Conservation (phyloP, 2,113 vertebrate species). For the Rhegmatorhina hoffmannsi region DNA sequence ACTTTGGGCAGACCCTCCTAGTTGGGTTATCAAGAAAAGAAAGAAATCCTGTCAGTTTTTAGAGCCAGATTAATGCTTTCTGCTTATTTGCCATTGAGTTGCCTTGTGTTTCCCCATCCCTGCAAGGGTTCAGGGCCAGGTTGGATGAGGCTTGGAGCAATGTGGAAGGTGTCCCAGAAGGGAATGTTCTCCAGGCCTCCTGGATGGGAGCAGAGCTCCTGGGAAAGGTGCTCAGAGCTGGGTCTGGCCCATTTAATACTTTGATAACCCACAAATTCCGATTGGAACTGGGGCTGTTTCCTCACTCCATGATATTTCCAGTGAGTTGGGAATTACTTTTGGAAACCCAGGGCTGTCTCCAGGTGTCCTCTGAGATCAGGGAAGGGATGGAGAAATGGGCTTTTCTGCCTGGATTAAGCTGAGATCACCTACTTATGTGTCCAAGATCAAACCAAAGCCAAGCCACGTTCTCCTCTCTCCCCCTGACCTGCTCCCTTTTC, state of each 20-base stretch:
- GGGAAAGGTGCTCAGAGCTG: background rate
- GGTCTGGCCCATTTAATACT: background rate
- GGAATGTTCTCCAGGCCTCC: background rate
- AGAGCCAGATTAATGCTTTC: background rate
- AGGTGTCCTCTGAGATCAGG: background rate
- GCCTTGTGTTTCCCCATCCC: background rate
- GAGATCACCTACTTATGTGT: too few species aligned
- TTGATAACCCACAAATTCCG: background rate
- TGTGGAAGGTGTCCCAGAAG: background rate
- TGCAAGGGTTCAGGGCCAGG: background rate
- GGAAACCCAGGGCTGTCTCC: background rate
- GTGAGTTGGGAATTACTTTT: background rate
- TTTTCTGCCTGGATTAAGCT: too few species aligned
- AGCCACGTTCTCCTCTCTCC: background rate
- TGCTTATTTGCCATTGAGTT: background rate
- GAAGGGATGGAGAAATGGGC: background rate
- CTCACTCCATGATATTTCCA: background rate
- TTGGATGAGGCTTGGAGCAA: background rate
- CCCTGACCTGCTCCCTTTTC: background rate
- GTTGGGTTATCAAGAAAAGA: background rate
- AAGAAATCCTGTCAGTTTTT: background rate
- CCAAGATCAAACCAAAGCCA: too few species aligned
- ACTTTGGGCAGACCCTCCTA: background rate
- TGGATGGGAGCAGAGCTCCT: background rate
- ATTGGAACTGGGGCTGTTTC: background rate